Conservation (phyloP, 1,140 invertebrate species). For the Homarus americanus region DNA sequence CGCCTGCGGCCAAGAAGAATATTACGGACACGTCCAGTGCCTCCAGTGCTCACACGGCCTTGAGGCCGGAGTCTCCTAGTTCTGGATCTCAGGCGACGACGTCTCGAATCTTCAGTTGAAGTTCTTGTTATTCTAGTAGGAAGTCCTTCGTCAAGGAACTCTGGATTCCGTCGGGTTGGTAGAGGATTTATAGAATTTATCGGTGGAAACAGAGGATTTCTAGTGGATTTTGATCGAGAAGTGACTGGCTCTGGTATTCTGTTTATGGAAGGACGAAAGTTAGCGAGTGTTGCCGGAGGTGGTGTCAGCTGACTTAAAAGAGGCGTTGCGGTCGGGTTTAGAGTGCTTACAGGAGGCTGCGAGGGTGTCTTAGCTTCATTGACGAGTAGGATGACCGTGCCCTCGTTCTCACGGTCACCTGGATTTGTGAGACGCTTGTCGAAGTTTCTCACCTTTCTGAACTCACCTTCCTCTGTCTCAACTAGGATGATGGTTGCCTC, state of each 20-base stretch:
- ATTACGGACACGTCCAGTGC: not conserved
- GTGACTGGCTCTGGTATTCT: not conserved
- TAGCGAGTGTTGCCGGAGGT: not conserved
- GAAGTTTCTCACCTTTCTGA: not conserved
- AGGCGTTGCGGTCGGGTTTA: not conserved
- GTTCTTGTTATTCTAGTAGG: not conserved
- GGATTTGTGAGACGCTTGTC: not conserved
- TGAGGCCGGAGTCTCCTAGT: not conserved
- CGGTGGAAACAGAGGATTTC: not conserved
- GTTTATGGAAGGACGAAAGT: not conserved
- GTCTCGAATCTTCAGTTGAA: not conserved
- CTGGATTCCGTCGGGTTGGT: not conserved
- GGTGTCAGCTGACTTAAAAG: conserved; percentile 18
- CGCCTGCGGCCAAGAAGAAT: not conserved
- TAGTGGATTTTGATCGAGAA: not conserved
- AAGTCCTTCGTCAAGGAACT: not conserved
- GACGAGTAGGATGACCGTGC: not conserved
- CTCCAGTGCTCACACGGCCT: not conserved
- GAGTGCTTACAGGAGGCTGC: not conserved
- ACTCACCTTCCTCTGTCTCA: not conserved
- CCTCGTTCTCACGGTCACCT: not conserved
- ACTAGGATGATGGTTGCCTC: conserved; percentile 8
- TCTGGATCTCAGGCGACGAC: not conserved
- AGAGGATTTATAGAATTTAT: not conserved
- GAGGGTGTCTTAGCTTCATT: conserved; percentile 2